Base-by-base conservation (phyloP, 2,797 vertebrate genomes). In the Ptychadena robeensis region DNA sequence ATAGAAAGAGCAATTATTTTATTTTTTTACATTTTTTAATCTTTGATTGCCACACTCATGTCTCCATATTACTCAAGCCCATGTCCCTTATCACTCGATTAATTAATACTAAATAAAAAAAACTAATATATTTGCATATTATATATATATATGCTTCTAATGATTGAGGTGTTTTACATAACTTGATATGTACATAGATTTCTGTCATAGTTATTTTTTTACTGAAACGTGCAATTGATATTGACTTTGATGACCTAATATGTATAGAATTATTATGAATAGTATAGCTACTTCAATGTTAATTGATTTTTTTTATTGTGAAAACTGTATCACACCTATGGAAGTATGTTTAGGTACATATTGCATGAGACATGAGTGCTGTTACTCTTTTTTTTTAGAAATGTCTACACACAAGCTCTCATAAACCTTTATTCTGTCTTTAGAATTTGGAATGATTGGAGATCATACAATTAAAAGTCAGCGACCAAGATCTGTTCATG, bases 361-460 rank as follows among this genome's bases (percentile, higher is more conserved):
- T 92, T 94, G 94, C 94, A 94, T 94, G 94, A 93, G 91, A 92
- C 78, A 74, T 74, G 88, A 92, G 88, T 92, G 89, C 88, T 94
- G 91, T 94, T 53, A 53, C 44, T n/a, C n/a, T 87, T 92, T 34
- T 88, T 90, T 93, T 89, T 94, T 88, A 93, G 88, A 94, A 94
- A 94, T 94, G 94, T 94, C 92, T 94, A 90, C 94, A 92, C 94
- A 93, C 92, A 90, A 98, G 97, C 95, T 97, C 98, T 99, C 96
- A 98, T 98, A 94, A 97, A 98, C 96, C 97, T 99, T 96, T 99
- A 99, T 98, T 99, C 95, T 99, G 96, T 99, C 97, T 97, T 97
- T 98, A 99, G 98, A 99, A 98, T 99, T 98, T 99, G 98, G 97
- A 98, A 98, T 99, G 98, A 99, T 99, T 95, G 97, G 97, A 96